Conservation (phyloP, 2,888 invertebrate species). For the Tridacna gigas region DNA sequence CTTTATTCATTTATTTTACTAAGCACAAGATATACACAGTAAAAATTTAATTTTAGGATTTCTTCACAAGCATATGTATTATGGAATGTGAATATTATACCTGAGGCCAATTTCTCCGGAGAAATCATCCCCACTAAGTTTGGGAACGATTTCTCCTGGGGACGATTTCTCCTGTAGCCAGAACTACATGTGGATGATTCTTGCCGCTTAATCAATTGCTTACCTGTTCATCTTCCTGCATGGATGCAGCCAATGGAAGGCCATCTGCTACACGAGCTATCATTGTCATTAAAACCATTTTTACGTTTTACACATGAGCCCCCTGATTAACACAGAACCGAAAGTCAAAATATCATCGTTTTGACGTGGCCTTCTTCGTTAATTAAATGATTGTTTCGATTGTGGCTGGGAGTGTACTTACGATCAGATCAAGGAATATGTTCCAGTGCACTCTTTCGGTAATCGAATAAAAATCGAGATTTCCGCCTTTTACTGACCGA, state of each 20-base stretch:
- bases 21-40: no score
- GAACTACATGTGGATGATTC: no score
- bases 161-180: no score
- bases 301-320: slow-evolving; percentile 70
- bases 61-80: no score
- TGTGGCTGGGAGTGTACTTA: not conserved
- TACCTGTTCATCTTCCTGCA: slow-evolving; percentile 99
- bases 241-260: slow-evolving; percentile 96
- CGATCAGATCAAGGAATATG: not conserved
- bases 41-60: no score
- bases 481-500: no score
- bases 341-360: slow-evolving; percentile 29
- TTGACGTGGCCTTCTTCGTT: slow-evolving; percentile 57
- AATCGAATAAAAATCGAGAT: not conserved
- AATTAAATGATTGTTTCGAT: slow-evolving; percentile 1
- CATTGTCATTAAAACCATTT: slow-evolving; percentile 99
- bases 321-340: not conserved
- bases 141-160: no score
- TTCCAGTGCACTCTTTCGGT: not conserved
- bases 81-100: no score
- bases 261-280: slow-evolving; percentile 98
- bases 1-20: no score
- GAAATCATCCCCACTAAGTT: no score
- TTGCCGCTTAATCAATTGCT: no score
- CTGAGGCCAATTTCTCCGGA: no score